Conservation (phyloP, 2,113 vertebrate species). For the Chloebia gouldiae region DNA sequence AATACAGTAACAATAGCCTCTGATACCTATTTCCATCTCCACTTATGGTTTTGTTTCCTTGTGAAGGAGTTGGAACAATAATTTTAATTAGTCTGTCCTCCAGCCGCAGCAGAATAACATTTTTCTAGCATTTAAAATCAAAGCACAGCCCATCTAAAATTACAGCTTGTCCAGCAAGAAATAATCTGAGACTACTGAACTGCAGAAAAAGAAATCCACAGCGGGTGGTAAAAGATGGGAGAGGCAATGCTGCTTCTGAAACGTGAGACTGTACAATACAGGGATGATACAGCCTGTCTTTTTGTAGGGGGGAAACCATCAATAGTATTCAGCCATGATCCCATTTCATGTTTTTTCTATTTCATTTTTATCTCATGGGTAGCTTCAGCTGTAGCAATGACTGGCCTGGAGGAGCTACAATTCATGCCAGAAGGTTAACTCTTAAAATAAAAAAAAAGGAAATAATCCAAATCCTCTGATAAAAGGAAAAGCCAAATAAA, state of each 20-base stretch:
- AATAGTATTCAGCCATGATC: neutral
- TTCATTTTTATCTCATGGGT: neutral
- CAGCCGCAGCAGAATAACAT: constrained; percentile 11
- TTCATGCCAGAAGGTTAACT: neutral
- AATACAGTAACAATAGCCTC: neutral
- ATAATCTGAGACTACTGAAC: neutral
- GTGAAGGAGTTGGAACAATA: neutral
- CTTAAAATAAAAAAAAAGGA: neutral
- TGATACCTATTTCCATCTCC: neutral
- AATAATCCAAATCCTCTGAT: neutral
- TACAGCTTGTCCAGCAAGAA: neutral
- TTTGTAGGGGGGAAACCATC: neutral
- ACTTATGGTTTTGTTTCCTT: neutral
- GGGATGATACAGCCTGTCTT: neutral
- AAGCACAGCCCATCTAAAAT: neutral
- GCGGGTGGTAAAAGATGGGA: neutral
- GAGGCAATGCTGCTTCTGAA: neutral
- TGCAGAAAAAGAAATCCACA: neutral
- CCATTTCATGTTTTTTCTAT: neutral
- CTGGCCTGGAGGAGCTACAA: neutral
- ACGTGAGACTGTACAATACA: neutral
- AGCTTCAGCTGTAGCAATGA: neutral
- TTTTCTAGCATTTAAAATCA: neutral
- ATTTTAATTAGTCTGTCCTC: constrained; percentile 11
- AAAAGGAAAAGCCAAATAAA: neutral